Evolutionary conservation across 2,113 vertebrate species (phyloP).

Genomic region (Atractosteus spatula): DNA sequence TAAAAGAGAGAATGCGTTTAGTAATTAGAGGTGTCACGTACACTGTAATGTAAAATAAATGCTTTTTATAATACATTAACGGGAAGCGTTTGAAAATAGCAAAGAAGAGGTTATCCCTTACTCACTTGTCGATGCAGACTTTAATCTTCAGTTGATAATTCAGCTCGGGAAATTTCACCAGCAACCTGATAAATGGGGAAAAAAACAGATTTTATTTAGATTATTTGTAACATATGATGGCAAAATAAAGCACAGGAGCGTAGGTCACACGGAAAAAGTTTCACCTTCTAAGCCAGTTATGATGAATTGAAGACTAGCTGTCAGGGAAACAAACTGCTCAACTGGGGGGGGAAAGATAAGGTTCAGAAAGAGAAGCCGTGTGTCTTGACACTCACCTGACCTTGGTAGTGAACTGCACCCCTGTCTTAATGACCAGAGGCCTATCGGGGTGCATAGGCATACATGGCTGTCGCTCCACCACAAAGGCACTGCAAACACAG

Average conservation of each 20-base stretch:
- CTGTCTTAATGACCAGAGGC: conserved; percentile 95
- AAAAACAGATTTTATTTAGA: neutral
- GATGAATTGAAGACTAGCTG: neutral
- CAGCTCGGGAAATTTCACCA: conserved; percentile 96
- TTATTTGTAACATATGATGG: neutral
- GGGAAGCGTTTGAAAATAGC: neutral
- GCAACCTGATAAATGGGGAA: conserved; percentile 67
- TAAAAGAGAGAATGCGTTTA: too few relatives aligned
- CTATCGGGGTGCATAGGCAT: conserved; percentile 99
- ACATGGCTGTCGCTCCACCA: conserved; percentile 94
- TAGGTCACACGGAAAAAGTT: too few relatives aligned
- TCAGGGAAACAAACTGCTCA: too few relatives aligned
- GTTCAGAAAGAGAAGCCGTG: too few relatives aligned
- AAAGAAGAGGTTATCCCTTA: conserved; percentile 22
- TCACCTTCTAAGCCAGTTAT: neutral
- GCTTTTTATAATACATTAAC: neutral
- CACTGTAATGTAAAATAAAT: neutral
- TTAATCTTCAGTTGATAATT: conserved; percentile 99
- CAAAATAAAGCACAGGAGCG: neutral
- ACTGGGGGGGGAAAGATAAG: too few relatives aligned
- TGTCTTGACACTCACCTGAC: conserved; percentile 74
- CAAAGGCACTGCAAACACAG: conserved; percentile 77
- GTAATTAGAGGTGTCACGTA: neutral
- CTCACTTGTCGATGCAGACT: conserved; percentile 99
- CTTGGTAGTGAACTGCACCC: conserved; percentile 98